Percentiles rank a stretch among this genome's conserved stretches.
Conservation (phyloP, 2,797 vertebrate genomes). For the Poeciliopsis paucimaculata region DNA sequence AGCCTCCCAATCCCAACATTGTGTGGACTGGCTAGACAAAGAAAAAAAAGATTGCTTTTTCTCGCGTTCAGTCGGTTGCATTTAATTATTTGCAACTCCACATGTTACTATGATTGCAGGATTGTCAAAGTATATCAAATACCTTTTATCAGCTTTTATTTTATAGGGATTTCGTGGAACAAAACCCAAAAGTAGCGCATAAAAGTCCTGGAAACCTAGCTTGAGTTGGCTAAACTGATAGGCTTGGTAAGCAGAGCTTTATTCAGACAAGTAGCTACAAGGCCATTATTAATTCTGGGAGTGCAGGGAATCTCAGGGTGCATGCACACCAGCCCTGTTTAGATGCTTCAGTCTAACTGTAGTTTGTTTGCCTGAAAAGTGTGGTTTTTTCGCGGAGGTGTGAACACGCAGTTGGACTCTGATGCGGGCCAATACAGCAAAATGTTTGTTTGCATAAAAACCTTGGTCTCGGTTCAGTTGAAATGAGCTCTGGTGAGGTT, state of each 20-base stretch:
- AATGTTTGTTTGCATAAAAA: too few species aligned
- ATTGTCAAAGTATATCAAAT: background rate
- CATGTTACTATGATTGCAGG: background rate
- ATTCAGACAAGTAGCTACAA: background rate
- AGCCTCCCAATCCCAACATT: constrained; percentile 41
- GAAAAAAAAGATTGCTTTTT: background rate
- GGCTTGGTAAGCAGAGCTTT: background rate
- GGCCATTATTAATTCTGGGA: background rate
- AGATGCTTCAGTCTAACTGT: too few species aligned
- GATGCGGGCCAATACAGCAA: too few species aligned
- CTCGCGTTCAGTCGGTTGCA: background rate
- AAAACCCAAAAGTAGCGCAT: background rate
- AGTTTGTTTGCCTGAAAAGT: too few species aligned
- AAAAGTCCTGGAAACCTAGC: background rate
- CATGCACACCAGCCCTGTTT: too few species aligned
- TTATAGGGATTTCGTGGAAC: background rate
- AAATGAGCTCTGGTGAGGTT: too few species aligned
- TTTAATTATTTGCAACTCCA: background rate
- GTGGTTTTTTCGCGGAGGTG: too few species aligned
- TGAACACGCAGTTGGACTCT: too few species aligned
- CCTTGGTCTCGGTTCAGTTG: too few species aligned
- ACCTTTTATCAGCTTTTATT: background rate
- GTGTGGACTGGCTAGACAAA: constrained; percentile 18
- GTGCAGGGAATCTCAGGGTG: background rate
- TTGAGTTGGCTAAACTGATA: background rate